phyloP scores from a whole-genome alignment of 2,888 invertebrate genomes.

The Euzetes globulus region DNA sequence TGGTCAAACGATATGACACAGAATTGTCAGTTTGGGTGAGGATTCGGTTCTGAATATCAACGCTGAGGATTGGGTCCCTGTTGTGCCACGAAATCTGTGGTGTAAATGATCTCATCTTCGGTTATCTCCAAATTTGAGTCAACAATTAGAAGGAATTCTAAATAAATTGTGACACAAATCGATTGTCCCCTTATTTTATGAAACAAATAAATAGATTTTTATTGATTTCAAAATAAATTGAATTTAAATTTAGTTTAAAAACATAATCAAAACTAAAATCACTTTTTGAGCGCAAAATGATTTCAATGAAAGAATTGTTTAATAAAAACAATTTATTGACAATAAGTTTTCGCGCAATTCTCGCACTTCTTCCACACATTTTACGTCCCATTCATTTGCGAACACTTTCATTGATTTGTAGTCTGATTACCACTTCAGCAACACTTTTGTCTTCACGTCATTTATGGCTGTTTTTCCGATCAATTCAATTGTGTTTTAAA shows the following conservation, averaged over 20 bases:
- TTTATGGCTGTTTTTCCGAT: background rate
- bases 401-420: background rate
- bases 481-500: background rate
- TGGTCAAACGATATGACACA: constrained; percentile 66
- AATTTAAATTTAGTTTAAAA: background rate
- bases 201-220: no score
- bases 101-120: constrained; percentile 90
- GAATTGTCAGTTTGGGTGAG: background rate
- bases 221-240: no score
- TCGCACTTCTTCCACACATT: background rate
- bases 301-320: background rate
- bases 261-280: no score
- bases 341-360: background rate
- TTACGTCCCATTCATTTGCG: background rate
- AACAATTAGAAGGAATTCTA: background rate
- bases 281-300: background rate
- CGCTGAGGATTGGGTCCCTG: constrained; percentile 82
- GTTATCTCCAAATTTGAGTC: background rate
- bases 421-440: no score
- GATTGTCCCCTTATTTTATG: no score
- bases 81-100: constrained; percentile 98
- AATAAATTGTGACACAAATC: background rate
- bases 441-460: no score
- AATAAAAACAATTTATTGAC: background rate
- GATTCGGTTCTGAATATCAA: constrained; percentile 63